Conservation (phyloP, 1,140 invertebrate species). For the Anastatus disparis region DNA sequence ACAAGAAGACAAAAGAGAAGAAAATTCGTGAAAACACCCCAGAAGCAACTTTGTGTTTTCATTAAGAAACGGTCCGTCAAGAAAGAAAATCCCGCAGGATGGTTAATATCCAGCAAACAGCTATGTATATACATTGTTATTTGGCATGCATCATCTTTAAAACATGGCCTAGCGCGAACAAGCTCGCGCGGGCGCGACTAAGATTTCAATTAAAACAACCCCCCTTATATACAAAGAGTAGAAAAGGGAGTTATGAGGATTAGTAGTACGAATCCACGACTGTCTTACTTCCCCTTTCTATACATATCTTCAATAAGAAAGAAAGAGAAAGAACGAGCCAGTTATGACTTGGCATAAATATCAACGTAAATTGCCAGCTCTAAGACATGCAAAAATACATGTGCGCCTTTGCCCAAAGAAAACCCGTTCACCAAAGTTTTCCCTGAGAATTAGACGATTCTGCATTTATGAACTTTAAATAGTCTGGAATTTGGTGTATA, state of each 20-base stretch:
- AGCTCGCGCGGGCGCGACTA: conserved; percentile 56
- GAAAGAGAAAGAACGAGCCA: conserved; percentile 39
- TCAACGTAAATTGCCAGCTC: conserved; percentile 65
- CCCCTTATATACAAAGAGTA: too few relatives aligned
- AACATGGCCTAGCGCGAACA: not conserved
- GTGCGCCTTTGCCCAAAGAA: too few relatives aligned
- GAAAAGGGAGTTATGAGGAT: conserved; percentile 57
- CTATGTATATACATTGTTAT: too few relatives aligned
- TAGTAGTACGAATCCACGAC: conserved; percentile 65
- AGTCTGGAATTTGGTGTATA: too few relatives aligned
- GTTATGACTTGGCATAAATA: conserved; percentile 69
- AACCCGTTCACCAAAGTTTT: conserved; percentile 53
- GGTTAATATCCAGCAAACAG: too few relatives aligned
- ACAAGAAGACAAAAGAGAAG: too few relatives aligned
- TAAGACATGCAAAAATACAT: too few relatives aligned
- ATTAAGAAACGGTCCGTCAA: not conserved
- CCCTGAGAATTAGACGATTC: conserved; percentile 59
- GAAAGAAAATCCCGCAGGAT: conserved; percentile 19
- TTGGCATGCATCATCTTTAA: conserved; percentile 43
- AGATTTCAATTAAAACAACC: conserved; percentile 70
- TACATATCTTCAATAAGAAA: conserved; percentile 5
- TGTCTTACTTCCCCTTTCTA: conserved; percentile 37
- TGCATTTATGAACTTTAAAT: conserved; percentile 64
- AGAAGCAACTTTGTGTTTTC: not conserved
- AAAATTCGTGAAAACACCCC: too few relatives aligned